Percentiles rank a stretch among this genome's conserved stretches.
Evolutionary conservation across 2,113 vertebrate species (phyloP).

Genomic region (Heliornis fulica): DNA sequence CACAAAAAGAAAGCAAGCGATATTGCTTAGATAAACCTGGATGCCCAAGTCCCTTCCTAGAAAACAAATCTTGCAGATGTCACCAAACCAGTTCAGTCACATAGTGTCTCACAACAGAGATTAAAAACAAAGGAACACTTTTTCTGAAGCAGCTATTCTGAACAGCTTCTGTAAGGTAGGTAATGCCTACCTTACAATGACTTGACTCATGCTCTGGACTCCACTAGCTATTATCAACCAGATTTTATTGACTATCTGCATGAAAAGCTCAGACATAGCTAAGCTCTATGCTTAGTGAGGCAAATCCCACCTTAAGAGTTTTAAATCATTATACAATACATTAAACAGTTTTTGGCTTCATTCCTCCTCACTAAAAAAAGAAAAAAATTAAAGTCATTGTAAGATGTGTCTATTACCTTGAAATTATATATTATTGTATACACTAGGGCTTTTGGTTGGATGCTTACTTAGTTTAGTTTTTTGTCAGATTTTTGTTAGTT

Average conservation of each 20-base stretch:
- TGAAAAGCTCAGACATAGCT: not conserved
- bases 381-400: not conserved
- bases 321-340: not conserved
- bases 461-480: not conserved
- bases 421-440: not conserved
- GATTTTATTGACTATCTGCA: not conserved
- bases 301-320: not conserved
- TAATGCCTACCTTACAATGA: not conserved
- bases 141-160: not conserved
- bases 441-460: accelerated
- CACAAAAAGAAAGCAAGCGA: not conserved
- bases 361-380: not conserved
- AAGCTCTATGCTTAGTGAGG: not conserved
- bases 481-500: no score
- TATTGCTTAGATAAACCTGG: not conserved
- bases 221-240: not conserved
- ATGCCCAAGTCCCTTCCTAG: not conserved
- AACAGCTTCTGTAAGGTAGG: no score
- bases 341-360: not conserved
- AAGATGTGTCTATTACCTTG: not conserved
- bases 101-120: not conserved
- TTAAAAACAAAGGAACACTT: not conserved
- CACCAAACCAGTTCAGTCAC: not conserved
- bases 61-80: not conserved
- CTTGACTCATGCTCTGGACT: not conserved